Conservation (phyloP, 2,888 invertebrate species). For the Ectemnius continuus region DNA sequence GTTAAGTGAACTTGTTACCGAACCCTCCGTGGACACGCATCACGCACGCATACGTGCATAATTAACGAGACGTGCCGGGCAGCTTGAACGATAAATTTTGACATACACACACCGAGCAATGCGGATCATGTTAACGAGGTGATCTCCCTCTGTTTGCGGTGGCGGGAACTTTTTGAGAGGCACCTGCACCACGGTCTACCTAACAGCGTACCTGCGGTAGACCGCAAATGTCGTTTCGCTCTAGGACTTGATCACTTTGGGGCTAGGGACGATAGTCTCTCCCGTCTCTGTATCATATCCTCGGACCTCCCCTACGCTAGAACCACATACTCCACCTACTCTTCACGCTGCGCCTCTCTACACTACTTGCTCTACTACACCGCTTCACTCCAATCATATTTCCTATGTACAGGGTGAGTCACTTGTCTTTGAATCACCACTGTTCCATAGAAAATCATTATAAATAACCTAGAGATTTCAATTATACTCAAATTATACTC, state of each 20-base stretch:
- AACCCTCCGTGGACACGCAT: constrained; percentile 52
- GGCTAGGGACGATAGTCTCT: neutral
- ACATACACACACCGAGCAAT: constrained; percentile 64
- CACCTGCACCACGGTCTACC: constrained; percentile 59
- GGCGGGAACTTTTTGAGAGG: constrained; percentile 54
- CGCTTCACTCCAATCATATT: too few relatives aligned
- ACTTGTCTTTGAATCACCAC: too few relatives aligned
- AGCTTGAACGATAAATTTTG: constrained; percentile 63
- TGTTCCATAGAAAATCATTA: too few relatives aligned
- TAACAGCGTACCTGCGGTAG: constrained; percentile 58
- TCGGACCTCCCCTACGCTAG: neutral
- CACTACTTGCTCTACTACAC: too few relatives aligned
- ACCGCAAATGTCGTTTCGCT: constrained; percentile 49
- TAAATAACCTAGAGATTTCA: too few relatives aligned
- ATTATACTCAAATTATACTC: too few relatives aligned
- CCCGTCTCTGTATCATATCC: neutral
- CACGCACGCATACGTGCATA: constrained; percentile 65
- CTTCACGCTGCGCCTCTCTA: neutral
- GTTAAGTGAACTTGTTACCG: constrained; percentile 42
- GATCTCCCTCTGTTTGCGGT: constrained; percentile 5
- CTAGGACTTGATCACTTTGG: too few relatives aligned
- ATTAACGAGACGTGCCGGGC: constrained; percentile 64
- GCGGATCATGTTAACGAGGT: constrained; percentile 57
- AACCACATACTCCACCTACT: neutral
- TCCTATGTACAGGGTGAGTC: too few relatives aligned